phyloP scores from a whole-genome alignment of 2,888 invertebrate species.

The Ophion ellenae region DNA sequence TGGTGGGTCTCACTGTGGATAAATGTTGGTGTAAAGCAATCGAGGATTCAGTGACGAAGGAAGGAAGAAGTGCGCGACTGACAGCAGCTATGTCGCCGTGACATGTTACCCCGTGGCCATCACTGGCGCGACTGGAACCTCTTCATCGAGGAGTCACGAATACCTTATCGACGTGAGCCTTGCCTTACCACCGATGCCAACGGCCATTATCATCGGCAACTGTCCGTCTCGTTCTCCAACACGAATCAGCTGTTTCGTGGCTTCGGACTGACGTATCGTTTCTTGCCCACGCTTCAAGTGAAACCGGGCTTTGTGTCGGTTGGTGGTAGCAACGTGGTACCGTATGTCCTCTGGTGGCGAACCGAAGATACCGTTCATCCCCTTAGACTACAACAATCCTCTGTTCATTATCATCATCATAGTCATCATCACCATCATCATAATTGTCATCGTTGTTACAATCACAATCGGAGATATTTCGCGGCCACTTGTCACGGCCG shows the following conservation, averaged over 20 bases:
- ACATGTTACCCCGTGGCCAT: constrained; percentile 81
- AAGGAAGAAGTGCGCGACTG: constrained; percentile 45
- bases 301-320: constrained; percentile 71
- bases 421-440: constrained; percentile 51
- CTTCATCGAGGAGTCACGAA: constrained; percentile 70
- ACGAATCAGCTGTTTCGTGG: constrained; percentile 53
- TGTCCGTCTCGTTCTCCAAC: constrained; percentile 47
- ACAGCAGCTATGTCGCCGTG: constrained; percentile 78
- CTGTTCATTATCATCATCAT: constrained; percentile 66
- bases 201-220: constrained; percentile 58
- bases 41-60: neutral
- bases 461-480: constrained; percentile 68
- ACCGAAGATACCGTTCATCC: constrained; percentile 70
- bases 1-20: neutral
- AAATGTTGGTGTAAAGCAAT: constrained; percentile 6
- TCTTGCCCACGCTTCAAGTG: constrained; percentile 73
- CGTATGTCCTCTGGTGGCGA: constrained; percentile 80
- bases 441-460: constrained; percentile 56
- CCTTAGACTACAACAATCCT: constrained; percentile 67
- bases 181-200: constrained; percentile 48
- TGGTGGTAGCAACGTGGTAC: constrained; percentile 68
- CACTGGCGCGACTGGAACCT: constrained; percentile 78
- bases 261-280: constrained; percentile 69
- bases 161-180: constrained; percentile 33
- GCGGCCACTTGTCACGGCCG: constrained; percentile 44